Evolutionary conservation across 1,140 invertebrate genomes (phyloP).

Genomic region (Eriosoma lanigerum): DNA sequence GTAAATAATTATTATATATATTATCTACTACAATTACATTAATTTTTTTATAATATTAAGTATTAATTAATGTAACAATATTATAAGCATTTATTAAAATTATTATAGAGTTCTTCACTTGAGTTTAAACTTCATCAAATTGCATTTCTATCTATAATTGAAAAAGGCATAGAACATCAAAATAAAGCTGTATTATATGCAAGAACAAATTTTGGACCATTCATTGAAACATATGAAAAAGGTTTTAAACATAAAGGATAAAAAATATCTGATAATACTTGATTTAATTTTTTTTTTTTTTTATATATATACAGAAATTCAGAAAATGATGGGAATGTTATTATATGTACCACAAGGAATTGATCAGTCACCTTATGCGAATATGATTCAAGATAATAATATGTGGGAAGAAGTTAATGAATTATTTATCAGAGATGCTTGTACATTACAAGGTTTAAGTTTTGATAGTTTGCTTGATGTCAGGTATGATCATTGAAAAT

Average conservation of each 20-base stretch:
- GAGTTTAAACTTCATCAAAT: constrained; percentile 85
- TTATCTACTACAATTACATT: no score
- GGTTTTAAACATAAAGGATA: constrained; percentile 60
- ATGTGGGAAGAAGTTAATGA: constrained; percentile 87
- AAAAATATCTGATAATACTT: not conserved
- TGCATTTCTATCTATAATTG: constrained; percentile 72
- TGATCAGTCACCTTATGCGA: constrained; percentile 77
- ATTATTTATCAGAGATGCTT: constrained; percentile 90
- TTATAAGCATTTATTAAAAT: no score
- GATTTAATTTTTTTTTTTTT: not conserved
- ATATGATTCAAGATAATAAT: constrained; percentile 73
- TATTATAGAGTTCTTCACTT: constrained; percentile 70
- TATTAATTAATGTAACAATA: no score
- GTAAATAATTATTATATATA: no score
- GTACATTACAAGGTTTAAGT: constrained; percentile 83
- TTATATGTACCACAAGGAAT: constrained; percentile 80
- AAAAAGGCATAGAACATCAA: constrained; percentile 68
- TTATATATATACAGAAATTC: constrained; percentile 67
- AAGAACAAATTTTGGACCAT: constrained; percentile 78
- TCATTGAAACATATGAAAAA: constrained; percentile 79
- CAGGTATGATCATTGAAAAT: constrained; percentile 59
- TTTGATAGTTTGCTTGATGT: constrained; percentile 80
- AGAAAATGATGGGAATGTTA: constrained; percentile 85
- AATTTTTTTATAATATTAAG: no score
- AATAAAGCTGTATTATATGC: constrained; percentile 84